Percentiles rank a stretch among this genome's conserved stretches.
These are phyloP conservation scores for Platycercus adscitus DNA, from an alignment of 2,113 vertebrate species.

Conservation along the genomic window DNA sequence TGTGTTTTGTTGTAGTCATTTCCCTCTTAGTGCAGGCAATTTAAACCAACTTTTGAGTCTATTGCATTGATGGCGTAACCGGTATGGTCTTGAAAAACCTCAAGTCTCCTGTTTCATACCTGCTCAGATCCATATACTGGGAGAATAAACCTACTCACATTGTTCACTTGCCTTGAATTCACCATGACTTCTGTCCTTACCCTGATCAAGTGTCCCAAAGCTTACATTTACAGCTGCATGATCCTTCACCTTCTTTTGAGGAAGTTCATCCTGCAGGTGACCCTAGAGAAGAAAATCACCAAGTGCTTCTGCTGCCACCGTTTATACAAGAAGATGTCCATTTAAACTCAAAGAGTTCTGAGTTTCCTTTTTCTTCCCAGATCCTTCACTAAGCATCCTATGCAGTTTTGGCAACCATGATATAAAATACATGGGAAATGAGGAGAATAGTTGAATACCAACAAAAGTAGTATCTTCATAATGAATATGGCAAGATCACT, in stretches of 20 bases:
- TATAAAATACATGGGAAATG: not conserved
- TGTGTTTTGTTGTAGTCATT: rapidly evolving
- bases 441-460: not conserved
- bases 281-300: not conserved
- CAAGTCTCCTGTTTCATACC: not conserved
- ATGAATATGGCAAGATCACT: not conserved
- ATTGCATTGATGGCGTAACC: not conserved
- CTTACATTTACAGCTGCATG: not conserved
- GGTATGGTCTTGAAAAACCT: not conserved
- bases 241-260: not conserved
- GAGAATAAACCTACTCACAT: not conserved
- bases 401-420: not conserved
- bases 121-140: not conserved
- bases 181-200: not conserved
- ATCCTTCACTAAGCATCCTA: not conserved
- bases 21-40: not conserved
- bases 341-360: not conserved
- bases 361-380: not conserved
- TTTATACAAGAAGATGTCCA: not conserved
- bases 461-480: not conserved
- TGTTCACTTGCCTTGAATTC: not conserved
- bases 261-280: not conserved
- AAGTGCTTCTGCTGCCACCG: not conserved
- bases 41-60: not conserved
- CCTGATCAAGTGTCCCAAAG: not conserved